Percentiles rank a stretch among this genome's conserved stretches.
Conservation (phyloP, 1,140 invertebrate genomes). For the Tetramorium alpestre region DNA sequence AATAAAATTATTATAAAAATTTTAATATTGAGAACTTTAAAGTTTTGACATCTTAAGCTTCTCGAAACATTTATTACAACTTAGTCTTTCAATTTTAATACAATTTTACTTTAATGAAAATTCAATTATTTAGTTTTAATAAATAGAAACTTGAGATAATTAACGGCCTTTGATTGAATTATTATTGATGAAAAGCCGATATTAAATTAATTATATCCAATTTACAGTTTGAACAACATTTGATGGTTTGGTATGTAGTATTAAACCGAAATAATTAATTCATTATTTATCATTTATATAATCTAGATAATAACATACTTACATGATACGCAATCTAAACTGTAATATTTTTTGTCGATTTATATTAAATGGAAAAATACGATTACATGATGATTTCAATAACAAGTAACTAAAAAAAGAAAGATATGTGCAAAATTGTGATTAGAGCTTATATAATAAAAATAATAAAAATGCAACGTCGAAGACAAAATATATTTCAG, state of each 20-base stretch:
- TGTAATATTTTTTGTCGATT: not conserved
- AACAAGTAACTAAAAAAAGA: not conserved
- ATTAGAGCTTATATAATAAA: not conserved
- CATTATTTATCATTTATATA: not conserved
- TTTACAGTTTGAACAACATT: constrained; percentile 1
- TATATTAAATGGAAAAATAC: not conserved
- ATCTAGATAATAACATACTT: not conserved
- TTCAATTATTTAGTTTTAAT: constrained; percentile 4
- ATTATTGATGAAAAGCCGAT: not conserved
- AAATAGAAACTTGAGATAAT: not conserved
- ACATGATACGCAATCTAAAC: not conserved
- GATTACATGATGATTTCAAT: not conserved
- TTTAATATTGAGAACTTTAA: not conserved
- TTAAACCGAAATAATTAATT: constrained; percentile 25
- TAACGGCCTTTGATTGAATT: not conserved
- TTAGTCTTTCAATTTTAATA: not conserved
- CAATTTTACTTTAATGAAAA: not conserved
- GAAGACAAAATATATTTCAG: constrained; percentile 1
- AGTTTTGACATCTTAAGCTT: not conserved
- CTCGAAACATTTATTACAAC: not conserved
- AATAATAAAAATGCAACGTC: not conserved
- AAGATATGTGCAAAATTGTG: not conserved
- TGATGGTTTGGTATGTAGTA: not conserved
- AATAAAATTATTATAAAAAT: not conserved
- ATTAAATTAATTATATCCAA: constrained; percentile 16